Base-by-base conservation (phyloP, 2,113 vertebrate genomes). In the Hepsetus odoe region DNA sequence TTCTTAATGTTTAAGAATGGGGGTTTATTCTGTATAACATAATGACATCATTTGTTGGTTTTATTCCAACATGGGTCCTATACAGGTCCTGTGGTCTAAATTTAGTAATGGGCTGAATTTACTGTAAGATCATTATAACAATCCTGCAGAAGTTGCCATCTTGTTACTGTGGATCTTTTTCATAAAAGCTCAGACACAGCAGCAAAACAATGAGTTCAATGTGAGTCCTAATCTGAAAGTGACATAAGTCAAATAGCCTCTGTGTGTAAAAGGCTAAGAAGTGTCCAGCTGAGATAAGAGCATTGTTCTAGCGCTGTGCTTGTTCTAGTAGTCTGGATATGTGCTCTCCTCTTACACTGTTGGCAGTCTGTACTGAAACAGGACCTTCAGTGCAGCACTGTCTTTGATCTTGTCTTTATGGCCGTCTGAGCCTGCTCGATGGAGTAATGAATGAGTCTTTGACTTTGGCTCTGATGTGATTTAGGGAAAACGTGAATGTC, bases 401-500 rank as follows among this genome's bases (percentile, higher is more conserved):
- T 20, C 32, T 65, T 65, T 65, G 61, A 65, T 65, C 32, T 20
- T 14, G 33, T 38, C 18, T 64, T 38, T 20, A 64, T 64, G 61
- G 8, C 30, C 10, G n/a, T 35, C 61, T 53, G 51, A 32, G 32
- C 33, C 18, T 55, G 46, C 24, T 68, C n/a, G 26, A 22, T 66
- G 61, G 49, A 44, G 18, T 51, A 32, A 12, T 40, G 35, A 76
- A 56, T 33, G 40, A 77, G 53, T 38, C 56, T 51, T 7, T 24
- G 74, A 20, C 32, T 53, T 18, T 65, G 11, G 35, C 40, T 42
- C 61, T 76, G 35, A 56, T 42, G 62, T 56, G 33, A 76, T 59
- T 46, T 46, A 77, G 49, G 24, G 26, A 30, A 16, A 59, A 69
- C 69, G 10, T 58, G 24, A 77, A 55, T 22, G 18, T 76, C 61